Evolutionary conservation across 2,888 invertebrate species (phyloP).

Genomic region (Rhingia campestris): DNA sequence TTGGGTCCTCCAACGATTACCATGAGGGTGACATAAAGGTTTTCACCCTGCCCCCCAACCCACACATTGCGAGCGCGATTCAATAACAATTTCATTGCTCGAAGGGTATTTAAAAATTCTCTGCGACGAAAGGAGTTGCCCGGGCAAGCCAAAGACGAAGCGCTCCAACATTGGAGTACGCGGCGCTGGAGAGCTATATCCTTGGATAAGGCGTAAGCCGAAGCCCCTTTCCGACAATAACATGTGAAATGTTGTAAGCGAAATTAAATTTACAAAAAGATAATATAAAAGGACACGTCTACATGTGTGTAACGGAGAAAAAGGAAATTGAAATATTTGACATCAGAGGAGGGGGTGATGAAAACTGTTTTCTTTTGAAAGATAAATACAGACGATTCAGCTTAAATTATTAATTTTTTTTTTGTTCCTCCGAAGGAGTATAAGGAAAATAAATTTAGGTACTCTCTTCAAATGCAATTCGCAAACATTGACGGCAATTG

Average conservation of each 20-base stretch:
- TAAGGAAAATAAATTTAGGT: conserved; percentile 69
- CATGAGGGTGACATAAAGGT: conserved; percentile 52
- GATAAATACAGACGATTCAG: conserved; percentile 71
- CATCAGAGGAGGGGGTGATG: conserved; percentile 19
- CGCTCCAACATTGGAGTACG: conserved; percentile 12
- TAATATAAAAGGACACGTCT: conserved; percentile 18
- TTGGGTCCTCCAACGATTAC: conserved; percentile 48
- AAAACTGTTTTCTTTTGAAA: conserved; percentile 59
- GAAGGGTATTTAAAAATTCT: conserved; percentile 73
- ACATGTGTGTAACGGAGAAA: not conserved
- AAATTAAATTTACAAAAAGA: conserved; percentile 69
- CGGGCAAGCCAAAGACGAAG: conserved; percentile 1
- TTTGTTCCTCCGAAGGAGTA: conserved; percentile 28
- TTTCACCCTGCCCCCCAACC: conserved; percentile 8
- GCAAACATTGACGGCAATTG: conserved; percentile 68
- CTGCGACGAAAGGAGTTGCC: conserved; percentile 32
- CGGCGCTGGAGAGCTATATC: conserved; percentile 11
- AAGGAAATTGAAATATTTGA: conserved; percentile 68
- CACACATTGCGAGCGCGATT: conserved; percentile 27
- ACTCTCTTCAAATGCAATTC: conserved; percentile 65
- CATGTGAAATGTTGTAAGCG: conserved; percentile 59
- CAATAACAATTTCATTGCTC: conserved; percentile 71
- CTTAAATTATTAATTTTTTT: conserved; percentile 73
- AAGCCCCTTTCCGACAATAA: conserved; percentile 51
- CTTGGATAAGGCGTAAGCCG: conserved; percentile 32